Evolutionary conservation across 2,113 vertebrate genomes (phyloP), one percentile per base, ranked within the genome.

Genomic region (Gnathonemus longibarbis): DNA sequence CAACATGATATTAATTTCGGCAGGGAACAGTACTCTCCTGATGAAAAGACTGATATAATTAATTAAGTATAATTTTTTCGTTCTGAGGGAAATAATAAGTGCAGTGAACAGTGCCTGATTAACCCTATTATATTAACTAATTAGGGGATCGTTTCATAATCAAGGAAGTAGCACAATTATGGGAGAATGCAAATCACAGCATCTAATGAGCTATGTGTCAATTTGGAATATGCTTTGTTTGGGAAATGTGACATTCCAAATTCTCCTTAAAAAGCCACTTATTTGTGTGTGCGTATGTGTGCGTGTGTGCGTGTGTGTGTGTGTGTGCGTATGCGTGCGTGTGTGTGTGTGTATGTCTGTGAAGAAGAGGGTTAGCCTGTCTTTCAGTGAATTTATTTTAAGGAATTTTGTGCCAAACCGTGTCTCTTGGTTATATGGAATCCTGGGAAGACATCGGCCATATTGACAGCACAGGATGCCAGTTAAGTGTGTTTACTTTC

Each of bases 61-160:
- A 97, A 98, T 99, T 98, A 98, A 96, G 96, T 96, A 92, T 97
- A 96, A 96, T 97, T 98, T 97, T 95, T 96, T 92, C 92, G 94
- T 93, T 92, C 91, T 93, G 95, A 96, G 96, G 92, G 96, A 96
- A 97, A 96, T 95, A 95, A 97, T 96, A 97, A 96, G 96, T 97
- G 96, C 94, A 92, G 96, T 96, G 96, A 97, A 96, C 96, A 95
- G 96, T 96, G 96, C 96, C 96, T 98, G 96, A 94, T 95, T 96
- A 94, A 96, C 97, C 97, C 96, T 93, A 97, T 97, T 97, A 97
- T 95, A 95, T 96, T 96, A 95, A 93, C 95, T 97, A 97, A 96
- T 98, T 97, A 97, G 97, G 97, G 95, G 97, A 97, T 98, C 97
- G 97, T 98, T 97, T 97, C 97, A 97, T 97, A 97, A 97, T 95